Conservation (phyloP, 2,113 vertebrate genomes). For the Mionectes macconnelli region DNA sequence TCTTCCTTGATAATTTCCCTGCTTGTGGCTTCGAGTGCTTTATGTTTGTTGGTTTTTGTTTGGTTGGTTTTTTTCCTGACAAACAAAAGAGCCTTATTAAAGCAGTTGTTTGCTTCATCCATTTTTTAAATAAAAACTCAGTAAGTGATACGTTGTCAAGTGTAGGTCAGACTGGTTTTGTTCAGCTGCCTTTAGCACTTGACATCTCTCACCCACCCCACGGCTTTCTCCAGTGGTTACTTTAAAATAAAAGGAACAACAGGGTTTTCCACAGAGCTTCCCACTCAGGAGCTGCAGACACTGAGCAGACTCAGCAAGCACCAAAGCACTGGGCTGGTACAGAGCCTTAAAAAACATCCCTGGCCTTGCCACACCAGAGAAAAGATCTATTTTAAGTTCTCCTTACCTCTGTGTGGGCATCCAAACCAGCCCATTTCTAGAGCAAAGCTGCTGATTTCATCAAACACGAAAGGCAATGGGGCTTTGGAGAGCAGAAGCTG, state of each 20-base stretch:
- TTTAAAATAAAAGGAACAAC: background rate
- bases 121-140: conserved; percentile 1
- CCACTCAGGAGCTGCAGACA: background rate
- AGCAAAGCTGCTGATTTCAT: background rate
- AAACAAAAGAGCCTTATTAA: background rate
- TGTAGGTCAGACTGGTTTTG: background rate
- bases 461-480: background rate
- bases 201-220: background rate
- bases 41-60: background rate
- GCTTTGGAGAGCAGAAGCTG: background rate
- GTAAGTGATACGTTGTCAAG: background rate
- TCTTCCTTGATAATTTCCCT: background rate
- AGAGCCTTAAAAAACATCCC: background rate
- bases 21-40: background rate
- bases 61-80: background rate
- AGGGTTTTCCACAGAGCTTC: background rate
- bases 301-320: background rate
- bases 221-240: background rate
- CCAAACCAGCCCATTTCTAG: background rate
- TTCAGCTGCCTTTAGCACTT: background rate
- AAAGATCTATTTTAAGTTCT: background rate
- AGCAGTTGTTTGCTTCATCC: background rate
- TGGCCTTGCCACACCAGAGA: background rate
- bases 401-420: background rate
- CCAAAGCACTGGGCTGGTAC: background rate